Percentiles rank a stretch among this genome's conserved stretches.
Evolutionary conservation across 1,140 invertebrate genomes (phyloP).

Genomic region (Heliothis virescens): DNA sequence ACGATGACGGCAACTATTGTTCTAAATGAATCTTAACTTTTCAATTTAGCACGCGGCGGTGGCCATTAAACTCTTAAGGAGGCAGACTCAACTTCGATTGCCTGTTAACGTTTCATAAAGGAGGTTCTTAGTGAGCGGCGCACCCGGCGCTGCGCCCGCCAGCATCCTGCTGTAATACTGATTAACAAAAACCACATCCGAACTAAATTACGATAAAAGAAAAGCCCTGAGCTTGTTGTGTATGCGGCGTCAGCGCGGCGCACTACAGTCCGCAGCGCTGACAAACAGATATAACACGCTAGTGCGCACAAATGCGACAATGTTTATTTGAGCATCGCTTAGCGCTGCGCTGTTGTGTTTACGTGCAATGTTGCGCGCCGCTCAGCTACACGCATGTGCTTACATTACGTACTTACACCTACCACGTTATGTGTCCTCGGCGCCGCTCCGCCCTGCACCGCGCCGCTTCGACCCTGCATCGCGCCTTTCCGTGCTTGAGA

Average conservation of each 20-base stretch:
- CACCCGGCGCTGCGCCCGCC: neutral
- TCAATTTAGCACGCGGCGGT: slow-evolving; percentile 41
- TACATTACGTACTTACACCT: neutral
- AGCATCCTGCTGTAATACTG: neutral
- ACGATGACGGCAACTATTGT: slow-evolving; percentile 18
- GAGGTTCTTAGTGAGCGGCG: neutral
- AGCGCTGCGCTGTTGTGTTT: no score
- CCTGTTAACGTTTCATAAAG: slow-evolving; percentile 43
- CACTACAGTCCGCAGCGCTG: no score
- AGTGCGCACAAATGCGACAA: no score
- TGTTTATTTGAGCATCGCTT: no score
- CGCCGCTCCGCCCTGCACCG: neutral
- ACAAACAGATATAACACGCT: no score
- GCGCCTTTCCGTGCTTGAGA: neutral
- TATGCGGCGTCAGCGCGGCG: no score
- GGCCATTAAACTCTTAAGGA: slow-evolving; percentile 41
- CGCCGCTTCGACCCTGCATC: neutral
- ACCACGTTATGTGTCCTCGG: neutral
- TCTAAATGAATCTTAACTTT: slow-evolving; percentile 49
- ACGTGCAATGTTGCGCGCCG: no score
- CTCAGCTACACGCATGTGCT: no score
- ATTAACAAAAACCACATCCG: neutral
- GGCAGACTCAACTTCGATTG: slow-evolving; percentile 46
- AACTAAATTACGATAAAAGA: neutral
- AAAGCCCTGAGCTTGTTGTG: no score